Evolutionary conservation across 1,140 invertebrate genomes (phyloP), one percentile per base, ranked within the genome.

Genomic region (Argopecten irradians): DNA sequence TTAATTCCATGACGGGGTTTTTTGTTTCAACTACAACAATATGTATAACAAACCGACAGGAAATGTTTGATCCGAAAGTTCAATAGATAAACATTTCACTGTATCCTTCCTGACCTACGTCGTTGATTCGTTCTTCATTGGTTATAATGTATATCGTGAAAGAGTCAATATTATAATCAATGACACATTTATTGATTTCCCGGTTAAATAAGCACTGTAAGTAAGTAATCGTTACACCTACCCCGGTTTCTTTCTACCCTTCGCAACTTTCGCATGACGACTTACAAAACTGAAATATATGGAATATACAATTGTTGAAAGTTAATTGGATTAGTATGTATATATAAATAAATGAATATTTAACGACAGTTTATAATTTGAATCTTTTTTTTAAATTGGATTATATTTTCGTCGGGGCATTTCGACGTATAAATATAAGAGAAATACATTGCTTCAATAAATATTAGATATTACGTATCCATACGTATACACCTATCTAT

Each of bases 221-320:
- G 28, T 71, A n/a, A 71, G 55, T 55, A 19, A 39, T n/a, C n/a
- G n/a, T n/a, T 28, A n/a, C 8, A 71, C 55, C 22, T 71, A 71
- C 55, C 55, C 55, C 1, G 13, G 7, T 28, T 71, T 71, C 55
- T 22, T 28, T 71, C 55, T 71, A 71, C 55, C 55, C 55, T 16
- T 71, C 55, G n/a, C 55, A 71, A 71, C 55, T 22, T 71, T 71
- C 55, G 14, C 55, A 71, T 71, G 55, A 7, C 28, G 55, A 71
- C 22, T 71, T 71, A 71, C 55, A 71, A 71, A 71, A 71, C 55
- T 71, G 55, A 71, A 71, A 71, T 71, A 71, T 71, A 71, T 71
- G 55, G 55, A 71, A 71, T 71, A 71, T 28, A 71, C 28, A 3
- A 71, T 71, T 0, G 28, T 71, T 28, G 28, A 71, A 5, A 71